Evolutionary conservation across 1,140 invertebrate species (phyloP).

Genomic region (Brachionus calyciflorus): DNA sequence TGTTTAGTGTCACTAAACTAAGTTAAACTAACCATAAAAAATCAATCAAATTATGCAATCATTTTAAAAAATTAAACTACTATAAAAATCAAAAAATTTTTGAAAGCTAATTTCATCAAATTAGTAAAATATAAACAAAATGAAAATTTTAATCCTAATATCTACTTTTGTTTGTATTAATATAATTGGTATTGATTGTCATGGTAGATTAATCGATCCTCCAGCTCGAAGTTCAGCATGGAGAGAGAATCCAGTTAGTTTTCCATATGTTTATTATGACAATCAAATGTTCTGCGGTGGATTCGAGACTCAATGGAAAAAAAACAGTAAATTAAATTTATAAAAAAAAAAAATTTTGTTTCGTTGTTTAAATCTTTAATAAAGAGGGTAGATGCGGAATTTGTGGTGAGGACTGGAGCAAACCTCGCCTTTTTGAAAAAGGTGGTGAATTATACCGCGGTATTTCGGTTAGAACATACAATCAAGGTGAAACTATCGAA

Average conservation of each 20-base stretch:
- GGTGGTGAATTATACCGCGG: conserved; percentile 28
- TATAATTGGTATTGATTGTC: conserved; percentile 6
- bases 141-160: not conserved
- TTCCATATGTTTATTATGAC: conserved; percentile 77
- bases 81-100: not conserved
- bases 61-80: not conserved
- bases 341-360: too few species aligned
- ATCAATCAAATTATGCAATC: not conserved
- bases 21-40: not conserved
- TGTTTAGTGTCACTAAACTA: not conserved
- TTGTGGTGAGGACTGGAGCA: conserved; percentile 38
- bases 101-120: not conserved
- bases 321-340: conserved; percentile 32
- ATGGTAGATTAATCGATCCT: conserved; percentile 26
- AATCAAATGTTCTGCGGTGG: conserved; percentile 84
- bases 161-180: not conserved
- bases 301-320: conserved; percentile 63
- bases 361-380: not conserved
- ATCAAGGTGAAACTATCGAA: not conserved
- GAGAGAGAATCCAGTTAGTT: conserved; percentile 60
- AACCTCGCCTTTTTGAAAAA: not conserved
- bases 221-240: conserved; percentile 64
- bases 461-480: not conserved
- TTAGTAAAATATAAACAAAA: not conserved
- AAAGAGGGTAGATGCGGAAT: conserved; percentile 45